These are phyloP conservation scores for Stenodema calcarata DNA, from an alignment of 2,888 invertebrate genomes.

Conservation along the genomic window DNA sequence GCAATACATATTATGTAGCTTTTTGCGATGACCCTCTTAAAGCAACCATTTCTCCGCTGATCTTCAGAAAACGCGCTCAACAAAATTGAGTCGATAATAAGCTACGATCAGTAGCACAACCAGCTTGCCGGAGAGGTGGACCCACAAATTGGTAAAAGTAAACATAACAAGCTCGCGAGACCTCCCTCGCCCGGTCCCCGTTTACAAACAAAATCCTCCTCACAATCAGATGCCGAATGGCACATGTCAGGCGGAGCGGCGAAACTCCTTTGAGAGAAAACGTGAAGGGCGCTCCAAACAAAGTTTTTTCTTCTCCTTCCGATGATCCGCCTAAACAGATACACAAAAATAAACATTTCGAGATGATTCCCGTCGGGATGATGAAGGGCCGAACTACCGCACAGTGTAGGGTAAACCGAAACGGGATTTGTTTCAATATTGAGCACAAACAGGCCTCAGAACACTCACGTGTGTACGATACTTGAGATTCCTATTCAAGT, in stretches of 20 bases:
- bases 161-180: not conserved
- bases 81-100: too few species aligned
- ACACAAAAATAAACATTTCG: not conserved
- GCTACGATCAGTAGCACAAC: too few species aligned
- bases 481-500: too few species aligned
- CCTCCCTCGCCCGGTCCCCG: not conserved
- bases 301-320: not conserved
- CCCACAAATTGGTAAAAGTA: not conserved
- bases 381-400: not conserved
- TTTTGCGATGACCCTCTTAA: too few species aligned
- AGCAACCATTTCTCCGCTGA: too few species aligned
- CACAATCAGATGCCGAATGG: not conserved
- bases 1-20: too few species aligned
- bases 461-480: too few species aligned
- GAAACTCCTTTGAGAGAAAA: not conserved
- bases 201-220: not conserved
- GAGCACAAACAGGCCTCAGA: not conserved
- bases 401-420: not conserved
- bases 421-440: not conserved
- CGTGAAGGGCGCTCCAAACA: not conserved
- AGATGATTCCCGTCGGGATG: not conserved
- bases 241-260: not conserved
- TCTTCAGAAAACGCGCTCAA: too few species aligned
- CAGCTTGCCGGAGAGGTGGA: not conserved
- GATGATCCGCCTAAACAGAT: not conserved